Evolutionary conservation across 2,888 invertebrate genomes (phyloP).

Genomic region (Mythimna lalbum): DNA sequence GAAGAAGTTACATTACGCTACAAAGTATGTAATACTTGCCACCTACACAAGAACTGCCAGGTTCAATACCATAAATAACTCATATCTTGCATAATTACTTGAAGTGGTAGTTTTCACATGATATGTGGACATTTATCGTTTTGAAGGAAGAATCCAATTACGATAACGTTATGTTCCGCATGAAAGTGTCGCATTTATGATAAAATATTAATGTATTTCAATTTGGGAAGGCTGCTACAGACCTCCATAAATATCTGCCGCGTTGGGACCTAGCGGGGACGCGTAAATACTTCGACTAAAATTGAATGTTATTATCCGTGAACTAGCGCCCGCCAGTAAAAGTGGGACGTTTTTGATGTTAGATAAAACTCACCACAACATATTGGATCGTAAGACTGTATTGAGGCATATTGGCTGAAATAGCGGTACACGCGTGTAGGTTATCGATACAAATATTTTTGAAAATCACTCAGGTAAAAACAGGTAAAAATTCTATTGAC

Average conservation of each 20-base stretch:
- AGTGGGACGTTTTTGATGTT: slow-evolving; percentile 69
- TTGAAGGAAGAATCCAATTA: slow-evolving; percentile 89
- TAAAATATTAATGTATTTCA: slow-evolving; percentile 91
- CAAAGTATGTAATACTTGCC: not conserved
- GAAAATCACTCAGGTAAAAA: not conserved
- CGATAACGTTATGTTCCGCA: slow-evolving; percentile 89
- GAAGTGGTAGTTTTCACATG: slow-evolving; percentile 72
- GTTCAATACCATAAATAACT: slow-evolving; percentile 61
- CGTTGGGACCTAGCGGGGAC: slow-evolving; percentile 80
- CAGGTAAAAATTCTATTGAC: too few species aligned
- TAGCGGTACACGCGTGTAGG: slow-evolving; percentile 9
- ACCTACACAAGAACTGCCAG: not conserved
- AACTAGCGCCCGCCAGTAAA: slow-evolving; percentile 75
- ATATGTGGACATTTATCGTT: slow-evolving; percentile 76
- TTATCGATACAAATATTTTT: not conserved
- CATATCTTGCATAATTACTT: slow-evolving; percentile 67
- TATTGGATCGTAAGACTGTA: slow-evolving; percentile 47
- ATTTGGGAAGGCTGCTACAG: slow-evolving; percentile 88
- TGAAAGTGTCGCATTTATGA: slow-evolving; percentile 90
- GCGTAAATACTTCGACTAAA: slow-evolving; percentile 88
- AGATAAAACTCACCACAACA: slow-evolving; percentile 65
- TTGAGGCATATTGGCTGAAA: slow-evolving; percentile 34
- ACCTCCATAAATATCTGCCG: slow-evolving; percentile 89
- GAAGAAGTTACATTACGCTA: not conserved
- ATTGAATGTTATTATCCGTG: slow-evolving; percentile 88